Percentiles rank a stretch among this genome's conserved stretches.
Conservation (phyloP, 2,113 vertebrate species). For the Mastomys coucha region DNA sequence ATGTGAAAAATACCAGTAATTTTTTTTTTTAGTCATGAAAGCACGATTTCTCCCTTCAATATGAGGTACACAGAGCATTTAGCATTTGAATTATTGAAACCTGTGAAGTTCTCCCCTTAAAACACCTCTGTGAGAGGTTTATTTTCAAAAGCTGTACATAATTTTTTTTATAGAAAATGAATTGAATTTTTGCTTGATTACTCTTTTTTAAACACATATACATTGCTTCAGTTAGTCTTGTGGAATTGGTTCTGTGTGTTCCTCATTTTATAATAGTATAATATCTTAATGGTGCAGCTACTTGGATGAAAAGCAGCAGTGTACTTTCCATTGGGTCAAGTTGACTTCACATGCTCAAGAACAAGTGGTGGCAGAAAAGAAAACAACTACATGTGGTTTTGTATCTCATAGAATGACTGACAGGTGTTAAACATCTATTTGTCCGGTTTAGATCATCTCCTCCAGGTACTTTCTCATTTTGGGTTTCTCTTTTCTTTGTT, state of each 20-base stretch:
- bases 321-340: conserved; percentile 40
- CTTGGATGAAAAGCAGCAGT: conserved; percentile 8
- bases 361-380: neutral
- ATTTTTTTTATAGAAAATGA: conserved; percentile 68
- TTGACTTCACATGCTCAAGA: conserved; percentile 27
- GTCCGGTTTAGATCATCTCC: neutral
- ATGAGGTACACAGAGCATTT: conserved; percentile 49
- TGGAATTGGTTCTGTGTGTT: conserved; percentile 41
- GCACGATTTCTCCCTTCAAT: conserved; percentile 44
- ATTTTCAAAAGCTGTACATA: neutral
- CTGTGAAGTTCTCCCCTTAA: conserved; percentile 31
- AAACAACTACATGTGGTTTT: neutral
- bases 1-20: neutral
- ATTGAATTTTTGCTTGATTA: conserved; percentile 59
- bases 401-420: neutral
- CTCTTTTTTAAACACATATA: conserved; percentile 47
- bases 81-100: conserved; percentile 47
- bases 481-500: neutral
- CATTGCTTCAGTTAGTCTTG: conserved; percentile 23
- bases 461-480: neutral
- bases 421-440: neutral
- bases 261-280: conserved; percentile 56
- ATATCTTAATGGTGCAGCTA: conserved; percentile 29
- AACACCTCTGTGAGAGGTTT: conserved; percentile 40
- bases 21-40: conserved; percentile 18